These are phyloP conservation scores for Cynocephalus volans DNA, from an alignment of 2,113 vertebrate species.

Conservation along the genomic window DNA sequence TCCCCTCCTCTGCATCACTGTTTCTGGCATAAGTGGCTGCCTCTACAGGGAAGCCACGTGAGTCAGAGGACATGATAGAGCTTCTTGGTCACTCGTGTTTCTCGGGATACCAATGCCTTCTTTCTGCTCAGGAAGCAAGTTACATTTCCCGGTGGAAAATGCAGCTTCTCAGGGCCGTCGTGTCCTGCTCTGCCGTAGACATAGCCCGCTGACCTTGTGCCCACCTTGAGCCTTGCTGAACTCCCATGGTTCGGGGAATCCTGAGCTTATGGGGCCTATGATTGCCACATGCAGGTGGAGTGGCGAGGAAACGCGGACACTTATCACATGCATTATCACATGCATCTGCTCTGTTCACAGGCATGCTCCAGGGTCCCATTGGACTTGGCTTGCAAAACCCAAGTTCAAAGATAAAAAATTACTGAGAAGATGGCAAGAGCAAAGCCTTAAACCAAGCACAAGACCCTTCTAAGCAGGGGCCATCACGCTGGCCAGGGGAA, in stretches of 20 bases:
- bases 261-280: accelerated
- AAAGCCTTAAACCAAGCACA: accelerated
- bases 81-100: accelerated
- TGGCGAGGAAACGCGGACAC: accelerated
- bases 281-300: accelerated
- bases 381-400: not conserved
- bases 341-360: not conserved
- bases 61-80: accelerated
- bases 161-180: accelerated
- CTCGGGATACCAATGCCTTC: accelerated
- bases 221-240: accelerated
- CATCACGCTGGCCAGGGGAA: accelerated
- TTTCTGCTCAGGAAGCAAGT: not conserved
- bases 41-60: no score
- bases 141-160: not conserved
- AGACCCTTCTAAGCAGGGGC: not conserved
- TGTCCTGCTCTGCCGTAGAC: accelerated
- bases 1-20: not conserved
- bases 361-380: accelerated
- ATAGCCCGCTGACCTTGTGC: accelerated
- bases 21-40: no score
- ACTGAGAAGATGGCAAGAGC: accelerated
- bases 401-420: not conserved
- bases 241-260: accelerated
- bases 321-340: accelerated